phyloP scores from a whole-genome alignment of 2,888 invertebrate species.

The Rhagium mordax region DNA sequence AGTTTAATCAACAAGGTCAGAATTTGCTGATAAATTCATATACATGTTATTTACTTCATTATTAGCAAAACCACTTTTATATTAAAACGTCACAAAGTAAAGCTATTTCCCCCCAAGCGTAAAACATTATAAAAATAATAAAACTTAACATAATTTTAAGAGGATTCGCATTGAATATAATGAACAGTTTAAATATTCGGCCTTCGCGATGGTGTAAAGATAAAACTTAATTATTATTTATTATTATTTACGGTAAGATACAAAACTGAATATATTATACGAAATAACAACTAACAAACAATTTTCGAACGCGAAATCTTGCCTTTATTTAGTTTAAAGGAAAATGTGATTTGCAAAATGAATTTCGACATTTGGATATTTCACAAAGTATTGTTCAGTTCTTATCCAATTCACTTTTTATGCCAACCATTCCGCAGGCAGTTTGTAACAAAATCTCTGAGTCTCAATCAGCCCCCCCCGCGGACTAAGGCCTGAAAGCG shows the following conservation, averaged over 20 bases:
- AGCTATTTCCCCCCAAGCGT: background rate
- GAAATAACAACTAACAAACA: background rate
- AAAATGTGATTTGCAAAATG: too few relatives aligned
- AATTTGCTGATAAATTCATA: conserved; percentile 21
- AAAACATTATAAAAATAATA: background rate
- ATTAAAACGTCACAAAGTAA: conserved; percentile 12
- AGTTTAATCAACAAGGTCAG: conserved; percentile 19
- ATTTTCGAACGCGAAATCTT: background rate
- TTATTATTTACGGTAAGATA: background rate
- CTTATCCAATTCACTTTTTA: too few relatives aligned
- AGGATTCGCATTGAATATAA: conserved; percentile 1
- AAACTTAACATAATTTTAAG: background rate
- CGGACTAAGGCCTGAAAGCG: too few relatives aligned
- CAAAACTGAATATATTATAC: background rate
- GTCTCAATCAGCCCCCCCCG: too few relatives aligned
- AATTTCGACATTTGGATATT: too few relatives aligned
- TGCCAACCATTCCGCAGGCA: too few relatives aligned
- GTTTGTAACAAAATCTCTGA: too few relatives aligned
- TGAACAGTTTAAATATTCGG: background rate
- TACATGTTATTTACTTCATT: conserved; percentile 5
- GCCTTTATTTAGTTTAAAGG: background rate
- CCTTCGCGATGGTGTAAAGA: background rate
- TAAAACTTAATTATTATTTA: conserved; percentile 7
- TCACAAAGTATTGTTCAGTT: too few relatives aligned
- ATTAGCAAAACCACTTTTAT: conserved; percentile 5